These are phyloP conservation scores for Polia nebulosa DNA, from an alignment of 2,888 invertebrate genomes.

Conservation along the genomic window DNA sequence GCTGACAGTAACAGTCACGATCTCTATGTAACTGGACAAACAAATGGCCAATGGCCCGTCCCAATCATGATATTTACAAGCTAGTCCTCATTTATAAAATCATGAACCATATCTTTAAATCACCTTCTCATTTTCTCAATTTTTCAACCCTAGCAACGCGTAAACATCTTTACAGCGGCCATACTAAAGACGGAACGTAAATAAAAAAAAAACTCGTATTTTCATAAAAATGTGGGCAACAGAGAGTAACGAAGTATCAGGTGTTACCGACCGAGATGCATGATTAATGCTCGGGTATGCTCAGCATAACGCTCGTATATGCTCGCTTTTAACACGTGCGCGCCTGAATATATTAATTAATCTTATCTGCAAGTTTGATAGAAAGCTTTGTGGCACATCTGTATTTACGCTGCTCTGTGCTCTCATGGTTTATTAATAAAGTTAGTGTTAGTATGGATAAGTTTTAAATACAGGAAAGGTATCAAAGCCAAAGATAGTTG, in stretches of 20 bases:
- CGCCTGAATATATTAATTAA: conserved; percentile 62
- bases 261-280: conserved; percentile 61
- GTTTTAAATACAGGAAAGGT: not conserved
- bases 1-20: no score
- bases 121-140: not conserved
- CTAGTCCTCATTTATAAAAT: not conserved
- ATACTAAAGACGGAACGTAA: conserved; percentile 60
- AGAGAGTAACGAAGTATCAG: conserved; percentile 65
- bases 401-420: conserved; percentile 45
- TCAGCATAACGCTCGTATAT: conserved; percentile 53
- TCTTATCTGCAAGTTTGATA: conserved; percentile 62
- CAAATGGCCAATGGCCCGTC: no score
- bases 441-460: conserved; percentile 20
- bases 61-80: no score
- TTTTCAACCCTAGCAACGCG: conserved; percentile 55
- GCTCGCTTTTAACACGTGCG: conserved; percentile 58
- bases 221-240: conserved; percentile 45
- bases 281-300: conserved; percentile 57
- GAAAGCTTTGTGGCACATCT: conserved; percentile 55
- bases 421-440: conserved; percentile 49
- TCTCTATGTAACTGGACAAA: no score
- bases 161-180: conserved; percentile 66
- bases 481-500: not conserved
- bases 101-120: not conserved
- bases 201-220: conserved; percentile 59